Conservation (phyloP, 2,888 invertebrate genomes). For the Melikaiella ostensackeni region DNA sequence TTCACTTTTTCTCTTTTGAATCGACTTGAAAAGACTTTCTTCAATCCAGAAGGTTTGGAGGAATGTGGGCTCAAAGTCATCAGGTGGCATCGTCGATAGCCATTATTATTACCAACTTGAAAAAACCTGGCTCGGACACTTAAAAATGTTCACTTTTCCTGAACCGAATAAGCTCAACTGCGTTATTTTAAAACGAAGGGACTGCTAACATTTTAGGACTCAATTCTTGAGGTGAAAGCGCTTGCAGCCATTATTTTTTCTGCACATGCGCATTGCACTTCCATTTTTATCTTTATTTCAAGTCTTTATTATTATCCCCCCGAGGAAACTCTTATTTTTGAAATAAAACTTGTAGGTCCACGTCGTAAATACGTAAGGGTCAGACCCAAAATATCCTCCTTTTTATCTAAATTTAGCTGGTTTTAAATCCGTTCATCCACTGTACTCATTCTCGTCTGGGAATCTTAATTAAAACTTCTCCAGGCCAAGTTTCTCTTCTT, state of each 20-base stretch:
- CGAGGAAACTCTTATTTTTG: neutral
- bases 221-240: too few relatives aligned
- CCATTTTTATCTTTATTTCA: neutral
- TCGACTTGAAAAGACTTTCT: neutral
- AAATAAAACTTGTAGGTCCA: neutral
- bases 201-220: too few relatives aligned
- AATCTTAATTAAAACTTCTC: conserved; percentile 3
- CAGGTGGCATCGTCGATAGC: neutral
- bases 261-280: neutral
- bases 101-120: neutral
- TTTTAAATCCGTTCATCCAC: neutral
- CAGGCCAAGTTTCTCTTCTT: neutral
- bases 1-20: neutral
- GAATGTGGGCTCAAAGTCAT: neutral
- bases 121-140: neutral
- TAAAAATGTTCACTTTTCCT: neutral
- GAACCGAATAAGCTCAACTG: neutral
- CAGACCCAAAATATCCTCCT: neutral
- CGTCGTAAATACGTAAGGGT: neutral
- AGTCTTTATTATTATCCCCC: too few relatives aligned
- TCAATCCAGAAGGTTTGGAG: neutral
- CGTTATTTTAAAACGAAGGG: too few relatives aligned
- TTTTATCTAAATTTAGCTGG: neutral
- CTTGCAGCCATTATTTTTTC: neutral
- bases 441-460: neutral